Evolutionary conservation across 2,888 invertebrate genomes (phyloP).

Genomic region (Stegana nigrithorax): DNA sequence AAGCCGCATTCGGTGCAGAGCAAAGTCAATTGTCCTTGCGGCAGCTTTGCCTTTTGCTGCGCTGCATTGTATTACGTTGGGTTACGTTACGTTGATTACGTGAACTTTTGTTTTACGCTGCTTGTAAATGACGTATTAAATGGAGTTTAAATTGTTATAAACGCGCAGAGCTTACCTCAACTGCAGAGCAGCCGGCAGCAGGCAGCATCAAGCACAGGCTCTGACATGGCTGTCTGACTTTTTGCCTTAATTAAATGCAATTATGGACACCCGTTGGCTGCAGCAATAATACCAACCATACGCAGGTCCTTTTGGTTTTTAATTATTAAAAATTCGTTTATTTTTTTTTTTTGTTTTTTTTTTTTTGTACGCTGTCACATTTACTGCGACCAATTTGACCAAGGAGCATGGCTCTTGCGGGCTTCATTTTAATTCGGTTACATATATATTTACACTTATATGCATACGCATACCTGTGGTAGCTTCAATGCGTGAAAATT

Average conservation of each 20-base stretch:
- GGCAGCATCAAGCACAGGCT: no score
- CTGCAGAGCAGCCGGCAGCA: no score
- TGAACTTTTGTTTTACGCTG: no score
- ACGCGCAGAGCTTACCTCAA: no score
- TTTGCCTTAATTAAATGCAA: constrained; percentile 23
- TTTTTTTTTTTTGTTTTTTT: no score
- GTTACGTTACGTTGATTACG: no score
- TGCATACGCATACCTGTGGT: background rate
- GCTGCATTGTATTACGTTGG: no score
- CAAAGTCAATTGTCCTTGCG: no score
- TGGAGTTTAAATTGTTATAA: no score
- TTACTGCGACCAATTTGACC: background rate
- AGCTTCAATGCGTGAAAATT: background rate
- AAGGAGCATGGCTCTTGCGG: background rate
- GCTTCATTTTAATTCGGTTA: background rate
- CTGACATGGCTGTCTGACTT: background rate
- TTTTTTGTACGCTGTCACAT: background rate
- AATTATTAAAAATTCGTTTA: constrained; percentile 15
- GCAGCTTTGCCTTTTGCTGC: no score
- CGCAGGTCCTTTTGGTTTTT: constrained; percentile 15
- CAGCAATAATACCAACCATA: background rate
- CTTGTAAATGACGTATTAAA: no score
- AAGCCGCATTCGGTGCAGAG: no score
- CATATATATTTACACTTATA: background rate
- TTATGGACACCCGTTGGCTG: background rate